phyloP scores from a whole-genome alignment of 2,113 vertebrate species.

The Otocyon megalotis region DNA sequence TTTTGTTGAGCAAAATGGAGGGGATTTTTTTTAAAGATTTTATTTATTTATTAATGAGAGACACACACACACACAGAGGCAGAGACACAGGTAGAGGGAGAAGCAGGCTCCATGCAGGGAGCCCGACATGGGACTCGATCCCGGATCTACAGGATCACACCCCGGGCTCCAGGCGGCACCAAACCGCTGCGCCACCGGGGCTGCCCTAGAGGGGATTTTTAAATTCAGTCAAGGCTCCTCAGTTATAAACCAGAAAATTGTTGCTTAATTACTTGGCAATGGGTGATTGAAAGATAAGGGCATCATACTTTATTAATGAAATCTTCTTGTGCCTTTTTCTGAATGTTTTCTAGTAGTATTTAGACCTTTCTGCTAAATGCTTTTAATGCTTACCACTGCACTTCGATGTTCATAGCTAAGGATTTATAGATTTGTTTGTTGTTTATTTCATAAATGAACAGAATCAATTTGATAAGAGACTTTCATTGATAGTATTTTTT shows the following conservation, averaged over 20 bases:
- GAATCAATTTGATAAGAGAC: background rate
- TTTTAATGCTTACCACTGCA: background rate
- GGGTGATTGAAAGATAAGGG: background rate
- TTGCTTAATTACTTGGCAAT: background rate
- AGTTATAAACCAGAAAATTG: background rate
- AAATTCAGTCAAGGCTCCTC: background rate
- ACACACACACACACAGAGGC: no score
- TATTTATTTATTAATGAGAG: no score
- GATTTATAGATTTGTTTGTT: conserved; percentile 8
- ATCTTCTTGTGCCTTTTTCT: background rate
- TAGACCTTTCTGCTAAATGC: background rate
- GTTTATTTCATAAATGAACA: background rate
- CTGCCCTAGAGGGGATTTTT: background rate
- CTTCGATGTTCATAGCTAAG: background rate
- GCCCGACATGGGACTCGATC: no score
- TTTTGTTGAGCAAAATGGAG: background rate
- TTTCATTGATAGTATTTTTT: no score
- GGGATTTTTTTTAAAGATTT: background rate
- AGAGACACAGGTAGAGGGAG: no score
- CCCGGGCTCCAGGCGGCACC: no score
- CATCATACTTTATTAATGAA: background rate
- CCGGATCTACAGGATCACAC: no score
- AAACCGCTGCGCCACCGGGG: no score
- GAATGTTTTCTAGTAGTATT: background rate
- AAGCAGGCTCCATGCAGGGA: no score